Conservation (phyloP, 2,888 invertebrate species). For the Creontiades dilutus region DNA sequence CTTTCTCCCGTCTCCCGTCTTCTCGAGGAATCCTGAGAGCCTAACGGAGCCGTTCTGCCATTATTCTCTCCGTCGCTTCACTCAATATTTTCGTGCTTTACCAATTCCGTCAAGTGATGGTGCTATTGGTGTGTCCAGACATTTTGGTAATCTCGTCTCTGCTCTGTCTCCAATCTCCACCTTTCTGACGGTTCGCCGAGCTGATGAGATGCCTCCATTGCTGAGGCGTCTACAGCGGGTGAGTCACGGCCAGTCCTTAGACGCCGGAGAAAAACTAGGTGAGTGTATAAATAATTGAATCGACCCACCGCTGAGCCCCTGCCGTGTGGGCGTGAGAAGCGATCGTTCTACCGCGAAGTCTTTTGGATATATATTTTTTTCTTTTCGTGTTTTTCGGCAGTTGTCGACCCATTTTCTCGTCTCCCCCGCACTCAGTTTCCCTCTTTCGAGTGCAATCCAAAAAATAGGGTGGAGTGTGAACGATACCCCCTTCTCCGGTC, state of each 20-base stretch:
- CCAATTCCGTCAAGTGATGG: too few relatives aligned
- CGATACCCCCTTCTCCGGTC: neutral
- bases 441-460: slow-evolving; percentile 24
- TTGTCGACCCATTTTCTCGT: neutral
- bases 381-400: slow-evolving; percentile 48
- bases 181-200: too few relatives aligned
- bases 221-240: too few relatives aligned
- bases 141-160: too few relatives aligned
- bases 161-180: too few relatives aligned
- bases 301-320: neutral
- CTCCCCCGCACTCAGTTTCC: neutral
- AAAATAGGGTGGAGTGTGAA: neutral
- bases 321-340: slow-evolving; percentile 45
- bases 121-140: too few relatives aligned
- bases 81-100: too few relatives aligned
- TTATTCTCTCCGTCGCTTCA: too few relatives aligned
- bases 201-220: too few relatives aligned
- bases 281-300: slow-evolving; percentile 42
- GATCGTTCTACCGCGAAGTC: neutral
- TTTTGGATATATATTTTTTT: slow-evolving; percentile 16
- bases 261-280: slow-evolving; percentile 33
- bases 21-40: too few relatives aligned
- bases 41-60: too few relatives aligned
- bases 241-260: neutral
- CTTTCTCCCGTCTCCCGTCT: too few relatives aligned